Evolutionary conservation across 2,888 invertebrate genomes (phyloP).

Genomic region (Andricus curvator): DNA sequence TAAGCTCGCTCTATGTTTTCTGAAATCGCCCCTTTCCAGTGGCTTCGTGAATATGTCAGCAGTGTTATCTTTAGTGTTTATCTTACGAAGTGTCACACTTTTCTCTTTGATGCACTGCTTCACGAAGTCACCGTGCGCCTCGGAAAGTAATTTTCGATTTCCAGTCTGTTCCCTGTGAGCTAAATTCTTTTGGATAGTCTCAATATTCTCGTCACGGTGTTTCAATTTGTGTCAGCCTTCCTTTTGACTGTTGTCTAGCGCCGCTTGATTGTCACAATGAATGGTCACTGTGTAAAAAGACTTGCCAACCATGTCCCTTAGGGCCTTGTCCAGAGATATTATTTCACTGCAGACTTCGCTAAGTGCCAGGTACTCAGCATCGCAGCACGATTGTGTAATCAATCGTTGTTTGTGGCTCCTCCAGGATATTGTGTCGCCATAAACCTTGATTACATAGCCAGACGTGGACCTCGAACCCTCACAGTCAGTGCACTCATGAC

Average conservation of each 20-base stretch:
- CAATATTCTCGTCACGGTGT: conserved; percentile 47
- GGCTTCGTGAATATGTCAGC: conserved; percentile 52
- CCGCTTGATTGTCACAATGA: too few species aligned
- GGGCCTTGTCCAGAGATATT: background rate
- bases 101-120: conserved; percentile 41
- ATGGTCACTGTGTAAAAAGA: too few species aligned
- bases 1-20: too few species aligned
- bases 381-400: conserved; percentile 50
- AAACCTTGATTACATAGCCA: conserved; percentile 51
- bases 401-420: conserved; percentile 55
- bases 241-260: too few species aligned
- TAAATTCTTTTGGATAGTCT: conserved; percentile 44
- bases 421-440: conserved; percentile 53
- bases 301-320: too few species aligned
- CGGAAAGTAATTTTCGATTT: conserved; percentile 53
- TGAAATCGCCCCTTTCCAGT: conserved; percentile 10
- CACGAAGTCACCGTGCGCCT: conserved; percentile 51
- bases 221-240: conserved; percentile 55
- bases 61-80: conserved; percentile 49
- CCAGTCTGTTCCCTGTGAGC: conserved; percentile 49
- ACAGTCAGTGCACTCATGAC: conserved; percentile 47
- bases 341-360: conserved; percentile 53
- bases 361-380: conserved; percentile 56
- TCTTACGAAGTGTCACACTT: conserved; percentile 46
- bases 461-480: conserved; percentile 50